These are phyloP conservation scores for Anastrepha obliqua DNA, from an alignment of 1,140 invertebrate genomes.

Conservation along the genomic window DNA sequence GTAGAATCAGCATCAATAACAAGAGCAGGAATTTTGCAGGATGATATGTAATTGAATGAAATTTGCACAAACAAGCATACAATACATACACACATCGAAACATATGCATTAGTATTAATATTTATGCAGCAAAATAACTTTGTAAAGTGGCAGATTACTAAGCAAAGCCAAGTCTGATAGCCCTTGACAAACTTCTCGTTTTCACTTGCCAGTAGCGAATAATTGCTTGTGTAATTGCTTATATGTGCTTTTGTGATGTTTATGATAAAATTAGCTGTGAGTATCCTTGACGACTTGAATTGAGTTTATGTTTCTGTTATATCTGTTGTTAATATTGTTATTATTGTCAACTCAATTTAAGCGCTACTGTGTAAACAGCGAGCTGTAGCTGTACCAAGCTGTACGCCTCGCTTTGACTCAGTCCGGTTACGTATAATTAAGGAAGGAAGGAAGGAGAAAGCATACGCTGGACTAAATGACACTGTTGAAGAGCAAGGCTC, in stretches of 20 bases:
- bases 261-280: background rate
- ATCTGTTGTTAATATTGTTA: background rate
- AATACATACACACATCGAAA: no score
- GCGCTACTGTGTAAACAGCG: no score
- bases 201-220: no score
- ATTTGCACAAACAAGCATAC: background rate
- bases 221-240: no score
- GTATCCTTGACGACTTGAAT: background rate
- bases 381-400: no score
- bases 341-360: background rate
- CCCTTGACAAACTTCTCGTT: background rate
- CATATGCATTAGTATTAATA: background rate
- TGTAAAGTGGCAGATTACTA: background rate
- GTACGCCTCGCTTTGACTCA: no score
- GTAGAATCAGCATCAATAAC: background rate
- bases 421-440: no score
- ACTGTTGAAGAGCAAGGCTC: no score
- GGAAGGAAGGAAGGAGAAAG: no score
- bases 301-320: background rate
- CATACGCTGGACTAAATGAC: no score
- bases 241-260: background rate
- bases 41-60: background rate
- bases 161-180: background rate
- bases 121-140: background rate
- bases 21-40: background rate